Evolutionary conservation across 2,888 invertebrate genomes (phyloP), one percentile per base, ranked within the genome.

Genomic region (Latrodectus hesperus): DNA sequence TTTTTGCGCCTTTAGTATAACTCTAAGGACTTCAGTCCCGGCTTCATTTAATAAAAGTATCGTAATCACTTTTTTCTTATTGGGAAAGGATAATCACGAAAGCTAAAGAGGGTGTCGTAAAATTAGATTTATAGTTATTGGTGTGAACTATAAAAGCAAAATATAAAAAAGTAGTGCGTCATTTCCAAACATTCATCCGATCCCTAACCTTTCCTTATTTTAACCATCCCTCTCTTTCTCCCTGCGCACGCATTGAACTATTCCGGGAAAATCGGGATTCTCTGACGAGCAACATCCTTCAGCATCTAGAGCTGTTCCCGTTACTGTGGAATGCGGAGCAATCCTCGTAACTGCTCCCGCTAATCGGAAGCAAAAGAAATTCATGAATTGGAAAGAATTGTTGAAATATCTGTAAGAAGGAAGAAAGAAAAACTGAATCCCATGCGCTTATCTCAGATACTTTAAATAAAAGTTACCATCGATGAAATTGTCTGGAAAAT

Each of bases 251-350:
- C 60, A 60, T 16, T n/a, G n/a, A 60, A 60, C 60, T 16, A n/a
- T 60, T 60, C 60, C 60, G n/a, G 60, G 60, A 60, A 60, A 60
- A 60, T 60, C 60, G n/a, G 60, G 60, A 60, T 60, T n/a, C 14
- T 12, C 38, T 38, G 38, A 38, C 38, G 38, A 38, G 38, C 38
- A 38, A 38, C 38, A 60, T 60, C 60, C 60, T 60, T 12, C 12
- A 10, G n/a, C 60, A 14, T 60, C 60, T n/a, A 60, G 60, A 60
- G 60, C 60, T n/a, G 12, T 60, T 60, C 60, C 60, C 60, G 60
- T 60, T 60, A 16, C 60, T 16, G 60, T 60, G n/a, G 60, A n/a
- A 60, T 60, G 60, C 60, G 60, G 60, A 60, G 6, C 38, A 38
- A 12, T 60, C n/a, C 60, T 60, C 12, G n/a, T 60, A n/a, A 60